Conservation (phyloP, 2,797 vertebrate genomes). For the Ptychobarbus kaznakovi region DNA sequence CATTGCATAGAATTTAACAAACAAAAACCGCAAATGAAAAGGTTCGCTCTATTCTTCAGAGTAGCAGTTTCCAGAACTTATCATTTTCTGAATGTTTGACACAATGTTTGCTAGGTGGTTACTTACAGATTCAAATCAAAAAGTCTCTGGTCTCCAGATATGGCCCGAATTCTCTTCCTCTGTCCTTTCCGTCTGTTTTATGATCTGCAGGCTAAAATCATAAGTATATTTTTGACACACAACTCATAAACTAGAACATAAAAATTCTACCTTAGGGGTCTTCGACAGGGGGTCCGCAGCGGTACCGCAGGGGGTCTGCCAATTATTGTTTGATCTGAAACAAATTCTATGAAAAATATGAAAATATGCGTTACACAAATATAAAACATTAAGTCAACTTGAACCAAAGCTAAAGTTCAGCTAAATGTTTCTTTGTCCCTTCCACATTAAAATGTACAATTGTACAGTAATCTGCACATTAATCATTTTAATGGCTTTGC, state of each 20-base stretch:
- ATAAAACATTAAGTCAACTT: background rate
- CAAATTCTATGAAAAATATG: background rate
- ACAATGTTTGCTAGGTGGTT: background rate
- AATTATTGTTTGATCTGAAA: constrained; percentile 28
- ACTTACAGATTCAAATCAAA: background rate
- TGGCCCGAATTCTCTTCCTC: background rate
- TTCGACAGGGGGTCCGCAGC: constrained; percentile 25
- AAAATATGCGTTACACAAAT: constrained; percentile 2
- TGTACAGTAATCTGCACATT: constrained; percentile 15
- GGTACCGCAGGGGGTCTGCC: background rate
- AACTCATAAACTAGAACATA: constrained; percentile 13
- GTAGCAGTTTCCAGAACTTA: background rate
- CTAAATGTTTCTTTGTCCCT: constrained; percentile 4
- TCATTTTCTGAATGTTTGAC: background rate
- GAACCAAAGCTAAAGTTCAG: constrained; percentile 19
- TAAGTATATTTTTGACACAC: constrained; percentile 20
- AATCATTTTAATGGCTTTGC: constrained; percentile 18
- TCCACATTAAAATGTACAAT: background rate
- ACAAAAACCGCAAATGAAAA: constrained; percentile 8
- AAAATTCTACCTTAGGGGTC: constrained; percentile 16
- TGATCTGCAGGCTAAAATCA: constrained; percentile 12
- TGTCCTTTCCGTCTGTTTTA: background rate
- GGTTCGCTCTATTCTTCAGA: background rate
- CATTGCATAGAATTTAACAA: constrained; percentile 17
- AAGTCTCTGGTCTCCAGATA: background rate